Conservation (phyloP, 2,888 invertebrate species). For the Hirtodrosophila confusa region DNA sequence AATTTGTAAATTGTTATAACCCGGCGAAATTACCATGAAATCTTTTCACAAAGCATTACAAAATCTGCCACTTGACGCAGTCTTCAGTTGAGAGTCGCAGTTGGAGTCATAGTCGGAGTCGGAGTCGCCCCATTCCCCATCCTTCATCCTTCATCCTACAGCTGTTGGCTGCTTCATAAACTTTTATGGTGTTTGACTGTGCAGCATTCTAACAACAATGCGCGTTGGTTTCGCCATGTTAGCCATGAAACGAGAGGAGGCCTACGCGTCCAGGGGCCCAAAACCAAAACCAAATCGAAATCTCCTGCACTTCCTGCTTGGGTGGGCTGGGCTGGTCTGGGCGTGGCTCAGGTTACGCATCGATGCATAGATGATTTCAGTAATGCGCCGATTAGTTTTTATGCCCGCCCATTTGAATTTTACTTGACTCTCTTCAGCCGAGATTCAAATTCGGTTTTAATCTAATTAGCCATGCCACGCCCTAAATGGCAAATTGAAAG, state of each 20-base stretch:
- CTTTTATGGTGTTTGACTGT: constrained; percentile 72
- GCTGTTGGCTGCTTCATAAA: constrained; percentile 58
- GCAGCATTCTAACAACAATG: constrained; percentile 59
- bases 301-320: constrained; percentile 66
- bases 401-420: constrained; percentile 45
- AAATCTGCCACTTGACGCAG: constrained; percentile 75
- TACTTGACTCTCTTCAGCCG: constrained; percentile 8
- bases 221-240: constrained; percentile 61
- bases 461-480: constrained; percentile 52
- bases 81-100: background rate
- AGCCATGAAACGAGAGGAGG: constrained; percentile 45
- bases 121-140: background rate
- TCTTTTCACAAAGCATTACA: constrained; percentile 75
- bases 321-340: constrained; percentile 55
- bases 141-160: background rate
- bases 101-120: too few species aligned
- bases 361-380: constrained; percentile 64
- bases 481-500: constrained; percentile 65
- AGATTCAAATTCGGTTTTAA: constrained; percentile 14
- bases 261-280: background rate
- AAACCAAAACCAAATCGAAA: too few species aligned
- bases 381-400: constrained; percentile 69
- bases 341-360: constrained; percentile 65
- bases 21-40: constrained; percentile 79
- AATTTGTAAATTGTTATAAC: constrained; percentile 82